Conservation (phyloP, 2,888 invertebrate species). For the Limnephilus rhombicus region DNA sequence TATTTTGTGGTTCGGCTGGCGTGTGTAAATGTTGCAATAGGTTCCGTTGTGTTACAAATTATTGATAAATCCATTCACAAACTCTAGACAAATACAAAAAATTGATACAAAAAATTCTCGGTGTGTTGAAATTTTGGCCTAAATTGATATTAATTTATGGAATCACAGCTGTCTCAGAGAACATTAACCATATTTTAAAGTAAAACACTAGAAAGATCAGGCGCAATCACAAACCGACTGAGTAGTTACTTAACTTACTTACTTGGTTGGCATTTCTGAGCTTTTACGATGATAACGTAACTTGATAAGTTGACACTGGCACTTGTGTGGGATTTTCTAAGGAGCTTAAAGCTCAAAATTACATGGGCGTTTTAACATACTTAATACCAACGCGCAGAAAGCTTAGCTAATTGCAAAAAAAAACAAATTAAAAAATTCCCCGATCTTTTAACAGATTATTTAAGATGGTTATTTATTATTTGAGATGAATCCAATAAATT, state of each 20-base stretch:
- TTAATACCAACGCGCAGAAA: background rate
- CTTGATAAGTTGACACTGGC: background rate
- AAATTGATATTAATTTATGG: background rate
- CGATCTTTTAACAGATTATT: no score
- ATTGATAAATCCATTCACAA: background rate
- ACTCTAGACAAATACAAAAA: background rate
- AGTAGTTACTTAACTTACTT: background rate
- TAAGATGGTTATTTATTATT: no score
- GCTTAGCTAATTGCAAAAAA: no score
- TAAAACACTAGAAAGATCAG: background rate
- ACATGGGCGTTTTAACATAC: background rate
- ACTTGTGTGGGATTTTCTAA: background rate
- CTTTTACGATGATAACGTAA: background rate
- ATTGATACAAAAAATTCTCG: background rate
- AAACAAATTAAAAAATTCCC: no score
- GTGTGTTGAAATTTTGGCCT: no score
- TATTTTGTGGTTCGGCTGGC: no score
- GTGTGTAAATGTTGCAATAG: no score
- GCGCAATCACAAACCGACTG: background rate
- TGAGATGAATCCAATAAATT: background rate
- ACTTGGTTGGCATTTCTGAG: background rate
- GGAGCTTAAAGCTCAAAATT: background rate
- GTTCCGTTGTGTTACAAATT: background rate
- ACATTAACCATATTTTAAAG: background rate
- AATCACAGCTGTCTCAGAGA: background rate